Evolutionary conservation across 2,797 vertebrate genomes (phyloP).

Genomic region (Paratrypauchen microcephalus): DNA sequence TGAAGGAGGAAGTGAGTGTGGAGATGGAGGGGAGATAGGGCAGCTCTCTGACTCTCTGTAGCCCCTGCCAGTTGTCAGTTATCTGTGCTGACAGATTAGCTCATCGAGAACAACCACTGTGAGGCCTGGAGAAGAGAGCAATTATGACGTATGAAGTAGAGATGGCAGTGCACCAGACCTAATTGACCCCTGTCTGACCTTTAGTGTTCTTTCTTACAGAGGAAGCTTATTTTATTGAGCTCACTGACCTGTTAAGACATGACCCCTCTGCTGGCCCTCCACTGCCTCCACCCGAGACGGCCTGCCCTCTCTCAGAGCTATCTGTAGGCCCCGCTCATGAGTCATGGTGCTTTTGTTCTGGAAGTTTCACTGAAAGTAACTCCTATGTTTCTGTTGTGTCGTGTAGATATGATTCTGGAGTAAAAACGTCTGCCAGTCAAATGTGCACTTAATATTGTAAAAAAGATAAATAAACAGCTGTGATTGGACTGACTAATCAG

Average conservation of each 20-base stretch:
- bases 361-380: constrained; percentile 61
- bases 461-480: no score
- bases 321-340: constrained; percentile 61
- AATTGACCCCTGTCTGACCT: constrained; percentile 54
- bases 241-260: constrained; percentile 69
- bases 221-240: constrained; percentile 50
- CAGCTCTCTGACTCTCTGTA: constrained; percentile 53
- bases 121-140: constrained; percentile 29
- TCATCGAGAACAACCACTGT: constrained; percentile 50
- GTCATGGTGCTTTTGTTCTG: constrained; percentile 47
- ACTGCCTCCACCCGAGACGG: constrained; percentile 43
- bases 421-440: no score
- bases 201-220: constrained; percentile 48
- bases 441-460: no score
- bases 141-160: constrained; percentile 23
- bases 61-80: constrained; percentile 56
- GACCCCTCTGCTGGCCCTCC: constrained; percentile 52
- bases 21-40: constrained; percentile 42
- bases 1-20: constrained; percentile 55
- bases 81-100: constrained; percentile 70
- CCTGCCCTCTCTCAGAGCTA: constrained; percentile 49
- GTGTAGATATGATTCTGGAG: background rate
- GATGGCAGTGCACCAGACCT: constrained; percentile 26
- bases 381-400: constrained; percentile 6
- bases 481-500: background rate